Base-by-base conservation (phyloP, 1,140 invertebrate genomes). In the Philopotamus ludificatus region DNA sequence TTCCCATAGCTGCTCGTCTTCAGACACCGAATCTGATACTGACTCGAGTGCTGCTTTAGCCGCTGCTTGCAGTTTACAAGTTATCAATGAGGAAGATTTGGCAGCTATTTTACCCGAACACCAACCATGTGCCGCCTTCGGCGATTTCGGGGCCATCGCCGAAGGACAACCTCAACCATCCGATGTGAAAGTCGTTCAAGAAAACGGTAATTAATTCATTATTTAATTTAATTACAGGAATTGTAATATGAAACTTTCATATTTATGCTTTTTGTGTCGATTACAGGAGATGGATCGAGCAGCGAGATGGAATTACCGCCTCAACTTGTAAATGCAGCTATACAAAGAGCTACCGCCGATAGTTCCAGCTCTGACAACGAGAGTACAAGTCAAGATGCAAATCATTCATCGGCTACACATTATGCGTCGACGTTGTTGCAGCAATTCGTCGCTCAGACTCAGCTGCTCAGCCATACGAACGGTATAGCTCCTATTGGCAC, bases 291-390 rank as follows among this genome's bases (percentile, higher is more conserved):
- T 71, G 81, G 85, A 51, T 86, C 85, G 1, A 83, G 84, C 64
- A 88, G 86, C 72, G 87, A 88, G 75, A 87, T 87, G 78, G 86
- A 89, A 74, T 74, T 89, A 39, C 83, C 86, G 8, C 83, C 84
- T 55, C 85, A 86, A 68, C 76, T 88, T 34, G 86, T 89, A 1
- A 87, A 84, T 70, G 87, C 86, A 9, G 84, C 86, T 12, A 89
- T 90, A 67, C 84, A 86, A 71, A 76, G 85, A 62, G 84, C 85
- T 2, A 86, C 86, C 47, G 82, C 82, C 26, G 82, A 82, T 67
- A 82, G 81, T 8, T 86, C 86, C 47, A 82, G 86, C 65, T 82
- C 84, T 1, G 86, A 88, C 71, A 83, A 84, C 63, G 82, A 82
- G 47, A 79, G 79, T 66, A 79, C 80, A 12, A 77, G 77, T 49